Conservation (phyloP, 2,113 vertebrate genomes). For the Hippotragus niger region DNA sequence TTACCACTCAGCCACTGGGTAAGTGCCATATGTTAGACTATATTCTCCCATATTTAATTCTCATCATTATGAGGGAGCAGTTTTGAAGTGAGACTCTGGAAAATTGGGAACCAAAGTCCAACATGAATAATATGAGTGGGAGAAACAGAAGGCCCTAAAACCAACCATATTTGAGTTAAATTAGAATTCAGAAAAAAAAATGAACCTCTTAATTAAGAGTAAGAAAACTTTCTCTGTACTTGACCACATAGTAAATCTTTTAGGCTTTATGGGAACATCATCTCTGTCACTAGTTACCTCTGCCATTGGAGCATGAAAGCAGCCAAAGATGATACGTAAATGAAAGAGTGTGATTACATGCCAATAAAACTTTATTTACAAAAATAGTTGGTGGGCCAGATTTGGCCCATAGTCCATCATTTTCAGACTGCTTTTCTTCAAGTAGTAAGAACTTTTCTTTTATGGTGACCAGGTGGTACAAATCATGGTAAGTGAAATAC, state of each 20-base stretch:
- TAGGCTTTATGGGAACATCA: not conserved
- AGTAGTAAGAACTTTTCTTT: not conserved
- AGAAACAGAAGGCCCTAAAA: not conserved
- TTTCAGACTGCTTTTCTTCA: not conserved
- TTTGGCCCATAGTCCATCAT: not conserved
- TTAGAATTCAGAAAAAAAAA: not conserved
- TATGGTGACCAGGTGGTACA: not conserved
- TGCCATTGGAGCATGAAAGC: not conserved
- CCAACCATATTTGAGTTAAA: not conserved
- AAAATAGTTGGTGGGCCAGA: not conserved
- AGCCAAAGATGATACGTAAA: not conserved
- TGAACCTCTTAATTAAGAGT: not conserved
- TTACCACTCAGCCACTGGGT: not conserved
- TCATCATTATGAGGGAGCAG: not conserved
- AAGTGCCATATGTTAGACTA: not conserved
- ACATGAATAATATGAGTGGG: not conserved
- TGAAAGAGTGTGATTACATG: not conserved
- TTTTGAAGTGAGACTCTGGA: not conserved
- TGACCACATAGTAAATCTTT: not conserved
- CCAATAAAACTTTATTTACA: constrained; percentile 13
- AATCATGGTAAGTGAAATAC: not conserved
- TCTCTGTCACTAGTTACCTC: not conserved
- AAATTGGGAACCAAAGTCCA: not conserved
- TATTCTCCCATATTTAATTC: not conserved
- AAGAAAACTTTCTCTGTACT: not conserved